Conservation (phyloP, 2,797 vertebrate species). For the Danio aesculapii region DNA sequence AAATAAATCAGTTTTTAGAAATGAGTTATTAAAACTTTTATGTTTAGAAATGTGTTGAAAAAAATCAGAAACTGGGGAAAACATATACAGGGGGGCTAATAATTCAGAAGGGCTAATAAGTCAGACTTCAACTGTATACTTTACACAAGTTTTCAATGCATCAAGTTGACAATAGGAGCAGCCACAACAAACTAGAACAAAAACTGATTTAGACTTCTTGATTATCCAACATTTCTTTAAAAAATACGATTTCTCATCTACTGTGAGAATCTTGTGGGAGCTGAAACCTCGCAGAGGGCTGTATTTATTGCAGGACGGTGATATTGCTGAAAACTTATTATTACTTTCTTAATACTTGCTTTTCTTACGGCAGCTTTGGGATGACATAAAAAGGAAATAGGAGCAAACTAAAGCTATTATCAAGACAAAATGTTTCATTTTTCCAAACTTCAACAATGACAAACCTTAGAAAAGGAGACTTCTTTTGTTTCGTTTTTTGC, state of each 20-base stretch:
- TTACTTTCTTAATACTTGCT: slow-evolving; percentile 31
- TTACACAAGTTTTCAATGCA: background rate
- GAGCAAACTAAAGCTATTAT: slow-evolving; percentile 32
- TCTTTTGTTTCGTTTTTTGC: background rate
- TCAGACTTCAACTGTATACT: no score
- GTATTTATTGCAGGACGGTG: slow-evolving; percentile 16
- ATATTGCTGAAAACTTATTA: slow-evolving; percentile 22
- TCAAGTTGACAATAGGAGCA: background rate
- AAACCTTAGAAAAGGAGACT: background rate
- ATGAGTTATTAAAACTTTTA: no score
- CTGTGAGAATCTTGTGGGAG: background rate
- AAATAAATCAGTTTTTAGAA: no score
- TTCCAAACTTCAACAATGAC: background rate
- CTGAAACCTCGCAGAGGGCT: background rate
- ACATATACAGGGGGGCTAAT: no score
- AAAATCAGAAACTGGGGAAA: no score
- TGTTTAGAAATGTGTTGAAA: no score
- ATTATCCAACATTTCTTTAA: slow-evolving; percentile 23
- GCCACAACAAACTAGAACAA: background rate
- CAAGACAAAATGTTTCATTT: slow-evolving; percentile 36
- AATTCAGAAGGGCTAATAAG: no score
- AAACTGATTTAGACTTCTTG: background rate
- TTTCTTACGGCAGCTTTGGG: slow-evolving; percentile 31
- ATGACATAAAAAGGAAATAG: slow-evolving; percentile 17
- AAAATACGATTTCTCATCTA: slow-evolving; percentile 31